These are phyloP conservation scores for Battus philenor DNA, from an alignment of 1,140 invertebrate genomes.

Conservation along the genomic window DNA sequence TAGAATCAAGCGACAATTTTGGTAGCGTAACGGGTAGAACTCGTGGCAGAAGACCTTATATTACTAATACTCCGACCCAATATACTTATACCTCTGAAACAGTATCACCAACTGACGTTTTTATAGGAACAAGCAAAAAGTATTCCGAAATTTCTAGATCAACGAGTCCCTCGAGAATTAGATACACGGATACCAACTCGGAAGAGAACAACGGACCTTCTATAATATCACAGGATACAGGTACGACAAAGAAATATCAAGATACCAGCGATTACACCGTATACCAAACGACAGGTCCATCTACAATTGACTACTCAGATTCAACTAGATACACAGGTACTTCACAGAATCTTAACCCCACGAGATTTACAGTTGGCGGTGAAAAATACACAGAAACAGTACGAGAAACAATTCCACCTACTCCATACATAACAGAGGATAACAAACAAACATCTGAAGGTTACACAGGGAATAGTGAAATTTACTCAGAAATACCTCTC, in stretches of 20 bases:
- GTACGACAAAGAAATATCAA: conserved; percentile 4
- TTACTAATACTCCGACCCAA: neutral
- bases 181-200: conserved; percentile 1
- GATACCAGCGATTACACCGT: conserved; percentile 2
- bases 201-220: neutral
- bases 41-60: conserved; percentile 2
- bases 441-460: neutral
- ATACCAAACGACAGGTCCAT: conserved; percentile 3
- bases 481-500: neutral
- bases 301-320: conserved; percentile 12
- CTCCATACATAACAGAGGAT: conserved; percentile 4
- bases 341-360: neutral
- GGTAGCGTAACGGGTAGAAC: conserved; percentile 6
- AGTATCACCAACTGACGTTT: neutral
- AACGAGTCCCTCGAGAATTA: neutral
- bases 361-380: conserved; percentile 1
- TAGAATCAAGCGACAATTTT: neutral
- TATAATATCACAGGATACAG: conserved; percentile 5
- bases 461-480: neutral
- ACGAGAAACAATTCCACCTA: neutral
- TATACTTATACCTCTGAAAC: neutral
- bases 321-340: conserved; percentile 2
- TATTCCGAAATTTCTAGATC: conserved; percentile 1
- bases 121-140: neutral
- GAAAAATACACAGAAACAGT: conserved; percentile 4